Evolutionary conservation across 2,797 vertebrate species (phyloP).

Genomic region (Chiroxiphia lanceolata): DNA sequence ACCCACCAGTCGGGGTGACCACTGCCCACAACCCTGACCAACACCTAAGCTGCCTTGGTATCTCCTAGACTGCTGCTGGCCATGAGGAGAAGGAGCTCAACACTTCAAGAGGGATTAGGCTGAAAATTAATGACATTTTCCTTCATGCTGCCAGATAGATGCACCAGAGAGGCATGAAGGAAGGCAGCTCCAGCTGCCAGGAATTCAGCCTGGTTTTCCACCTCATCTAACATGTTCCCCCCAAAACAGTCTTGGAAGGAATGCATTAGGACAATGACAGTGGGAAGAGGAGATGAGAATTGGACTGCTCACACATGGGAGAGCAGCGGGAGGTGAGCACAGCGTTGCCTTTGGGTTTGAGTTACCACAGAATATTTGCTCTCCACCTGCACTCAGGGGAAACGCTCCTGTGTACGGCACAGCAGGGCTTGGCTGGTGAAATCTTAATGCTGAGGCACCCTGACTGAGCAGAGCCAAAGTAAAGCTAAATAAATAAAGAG

Average conservation of each 20-base stretch:
- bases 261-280: background rate
- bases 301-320: accelerated
- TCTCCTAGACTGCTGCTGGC: background rate
- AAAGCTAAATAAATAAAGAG: constrained; percentile 2
- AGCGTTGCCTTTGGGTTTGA: background rate
- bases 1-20: background rate
- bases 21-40: background rate
- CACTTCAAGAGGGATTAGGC: background rate
- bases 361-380: background rate
- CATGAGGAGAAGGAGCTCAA: background rate
- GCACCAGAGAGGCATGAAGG: accelerated
- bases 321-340: background rate
- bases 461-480: background rate
- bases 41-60: background rate
- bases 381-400: background rate
- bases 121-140: background rate
- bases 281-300: background rate
- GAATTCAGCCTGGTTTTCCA: background rate
- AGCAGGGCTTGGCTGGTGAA: background rate
- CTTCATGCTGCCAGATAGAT: background rate
- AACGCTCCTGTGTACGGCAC: background rate
- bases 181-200: background rate
- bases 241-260: background rate
- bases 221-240: background rate
- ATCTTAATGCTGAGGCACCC: background rate